Evolutionary conservation across 2,113 vertebrate species (phyloP), one percentile per base, ranked within the genome.

Genomic region (Pyxicephalus adspersus): DNA sequence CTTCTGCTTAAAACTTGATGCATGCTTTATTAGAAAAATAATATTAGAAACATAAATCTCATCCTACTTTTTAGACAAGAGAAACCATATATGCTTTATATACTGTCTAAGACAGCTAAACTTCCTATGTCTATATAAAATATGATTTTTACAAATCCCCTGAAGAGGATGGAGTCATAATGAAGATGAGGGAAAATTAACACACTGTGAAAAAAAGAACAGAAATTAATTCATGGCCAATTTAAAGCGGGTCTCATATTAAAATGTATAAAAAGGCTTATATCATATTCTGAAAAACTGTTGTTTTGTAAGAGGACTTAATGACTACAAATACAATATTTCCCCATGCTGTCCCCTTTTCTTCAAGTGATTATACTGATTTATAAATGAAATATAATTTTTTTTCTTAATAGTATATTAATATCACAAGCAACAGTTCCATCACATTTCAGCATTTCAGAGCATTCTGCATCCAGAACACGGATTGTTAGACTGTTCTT

Each of bases 31-130:
- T 68, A 74, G 58, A 79, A 68, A 45, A 74, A 65, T 66, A 82
- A 75, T 82, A 82, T 82, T 82, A 60, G 50, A 65, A 66, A 29
- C 19, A 82, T 82, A 75, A 58, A 66, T 82, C 70, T 82, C 29
- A 55, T 89, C 90, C 84, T 92, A 92, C 92, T 92, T 87, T 83
- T 64, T 82, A 80, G 86, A 85, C 83, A 88, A 76, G 45, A 75
- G 93, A 91, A 66, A 52, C 23, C 55, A 28, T 55, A 34, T 57
- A n/a, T 63, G 45, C 28, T 22, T 18, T 38, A 60, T 74, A 60
- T 58, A 74, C 71, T 72, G 5, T 74, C 28, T 60, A 54, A 60
- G 29, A 18, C 55, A 58, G 28, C 22, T 74, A 74, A 74, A 38
- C 54, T 38, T 74, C 34, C 52, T 34, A 67, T 67, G 76, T 73